Conservation (phyloP, 2,888 invertebrate species). For the Drosophila formosana region DNA sequence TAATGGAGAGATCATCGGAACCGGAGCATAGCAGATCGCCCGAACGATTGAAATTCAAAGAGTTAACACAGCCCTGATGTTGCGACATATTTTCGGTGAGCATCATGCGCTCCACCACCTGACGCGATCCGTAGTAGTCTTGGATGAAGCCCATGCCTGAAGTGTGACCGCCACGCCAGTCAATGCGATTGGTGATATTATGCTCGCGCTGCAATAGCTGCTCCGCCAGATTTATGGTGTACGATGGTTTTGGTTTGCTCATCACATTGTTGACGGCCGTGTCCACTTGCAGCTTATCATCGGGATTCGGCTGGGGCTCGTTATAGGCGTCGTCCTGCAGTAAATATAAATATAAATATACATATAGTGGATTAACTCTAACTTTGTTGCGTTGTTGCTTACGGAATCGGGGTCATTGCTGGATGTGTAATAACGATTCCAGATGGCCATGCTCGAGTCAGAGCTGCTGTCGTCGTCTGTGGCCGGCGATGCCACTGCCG, state of each 20-base stretch:
- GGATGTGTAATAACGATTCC: conserved; percentile 24
- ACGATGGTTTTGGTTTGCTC: conserved; percentile 77
- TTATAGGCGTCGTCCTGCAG: conserved; percentile 43
- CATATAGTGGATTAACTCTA: no score
- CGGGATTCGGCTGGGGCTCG: conserved; percentile 29
- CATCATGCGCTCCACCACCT: conserved; percentile 92
- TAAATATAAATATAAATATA: not conserved
- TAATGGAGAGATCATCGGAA: conserved; percentile 94
- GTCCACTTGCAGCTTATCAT: conserved; percentile 32
- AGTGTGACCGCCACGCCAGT: conserved; percentile 73
- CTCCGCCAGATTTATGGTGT: conserved; percentile 73
- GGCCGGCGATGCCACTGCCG: conserved; percentile 6
- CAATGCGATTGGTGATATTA: conserved; percentile 64
- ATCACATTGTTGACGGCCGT: conserved; percentile 65
- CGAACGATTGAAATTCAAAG: conserved; percentile 92
- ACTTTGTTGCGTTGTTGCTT: conserved; percentile 24
- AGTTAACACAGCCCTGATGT: conserved; percentile 96
- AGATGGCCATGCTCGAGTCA: conserved; percentile 16
- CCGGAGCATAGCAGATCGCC: conserved; percentile 93
- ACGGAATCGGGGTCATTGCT: conserved; percentile 44
- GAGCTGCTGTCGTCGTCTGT: conserved; percentile 32
- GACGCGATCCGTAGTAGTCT: conserved; percentile 90
- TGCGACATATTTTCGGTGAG: conserved; percentile 91
- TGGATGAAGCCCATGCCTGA: conserved; percentile 47
- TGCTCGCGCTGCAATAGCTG: conserved; percentile 82